Evolutionary conservation across 2,797 vertebrate genomes (phyloP).

Genomic region (Enteromius viviparus): DNA sequence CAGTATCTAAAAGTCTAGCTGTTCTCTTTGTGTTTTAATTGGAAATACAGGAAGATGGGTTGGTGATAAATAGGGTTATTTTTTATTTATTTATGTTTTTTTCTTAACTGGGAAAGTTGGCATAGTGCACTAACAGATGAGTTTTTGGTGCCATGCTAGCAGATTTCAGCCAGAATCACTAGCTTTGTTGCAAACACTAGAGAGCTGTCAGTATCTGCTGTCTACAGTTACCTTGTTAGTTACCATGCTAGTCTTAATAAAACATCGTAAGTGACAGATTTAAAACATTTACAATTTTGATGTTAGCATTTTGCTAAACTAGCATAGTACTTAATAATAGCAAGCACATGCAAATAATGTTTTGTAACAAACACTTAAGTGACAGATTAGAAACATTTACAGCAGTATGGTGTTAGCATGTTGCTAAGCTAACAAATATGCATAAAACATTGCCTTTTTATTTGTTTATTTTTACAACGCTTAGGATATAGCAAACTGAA

Average conservation of each 20-base stretch:
- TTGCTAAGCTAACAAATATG: no score
- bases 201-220: not conserved
- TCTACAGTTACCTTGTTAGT: not conserved
- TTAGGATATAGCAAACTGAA: not conserved
- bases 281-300: not conserved
- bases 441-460: no score
- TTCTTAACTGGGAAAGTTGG: slow-evolving; percentile 28
- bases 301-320: slow-evolving; percentile 6
- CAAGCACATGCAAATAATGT: not conserved
- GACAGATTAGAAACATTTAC: not conserved
- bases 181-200: not conserved
- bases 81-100: not conserved
- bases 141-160: not conserved
- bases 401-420: no score
- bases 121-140: not conserved
- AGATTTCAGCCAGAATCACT: not conserved
- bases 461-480: not conserved
- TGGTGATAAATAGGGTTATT: slow-evolving; percentile 26
- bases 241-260: not conserved
- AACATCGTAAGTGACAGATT: not conserved
- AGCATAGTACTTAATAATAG: not conserved
- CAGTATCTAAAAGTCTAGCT: not conserved
- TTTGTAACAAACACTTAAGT: not conserved
- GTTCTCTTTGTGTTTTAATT: slow-evolving; percentile 38
- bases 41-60: slow-evolving; percentile 18